Base-by-base conservation (phyloP, 2,113 vertebrate species). In the Eurypyga helias region DNA sequence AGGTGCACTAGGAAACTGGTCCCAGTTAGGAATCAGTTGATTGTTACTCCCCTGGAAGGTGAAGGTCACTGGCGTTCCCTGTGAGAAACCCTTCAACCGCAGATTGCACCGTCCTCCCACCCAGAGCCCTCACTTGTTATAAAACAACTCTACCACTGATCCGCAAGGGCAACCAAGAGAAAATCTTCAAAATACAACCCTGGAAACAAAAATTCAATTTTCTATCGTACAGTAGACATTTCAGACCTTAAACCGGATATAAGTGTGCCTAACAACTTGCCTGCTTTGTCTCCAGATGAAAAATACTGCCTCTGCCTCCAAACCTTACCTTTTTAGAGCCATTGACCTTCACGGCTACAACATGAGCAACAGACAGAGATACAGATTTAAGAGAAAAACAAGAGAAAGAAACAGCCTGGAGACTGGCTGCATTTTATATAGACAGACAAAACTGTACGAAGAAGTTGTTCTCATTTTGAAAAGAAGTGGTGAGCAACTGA, bases 401-500 rank as follows among this genome's bases (percentile, higher is more conserved):
- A 61, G 17, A 58, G 23, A 58, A 89, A 72, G 61, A 85, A 92
- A 81, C 33, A 73, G 69, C 52, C 72, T 69, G 34, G 52, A 92
- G 61, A 88, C n/a, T 46, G 23, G 49, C 34, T 87, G 69, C 5
- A 48, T 33, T 94, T 80, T 34, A 51, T 61, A 41, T 4, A 94
- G 34, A 55, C 17, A 91, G 78, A 90, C 41, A 90, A 92, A 95
- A 90, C 21, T 4, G 6, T 31, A 84, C 55, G 69, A 95, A 84
- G 55, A 94, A 79, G 48, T 89, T 69, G 76, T 84, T 73, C 60
- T 94, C 52, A 89, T 82, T 91, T 72, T 93, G 65, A 84, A 82
- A 94, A 89, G 29, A 89, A 81, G 16, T 34, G 14, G 38, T 92
- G 20, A 88, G 14, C 51, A 69, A 51, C 1, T 41, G 41, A 38